phyloP scores from a whole-genome alignment of 2,113 vertebrate genomes.

The Stomatorhinus ivindoensis region DNA sequence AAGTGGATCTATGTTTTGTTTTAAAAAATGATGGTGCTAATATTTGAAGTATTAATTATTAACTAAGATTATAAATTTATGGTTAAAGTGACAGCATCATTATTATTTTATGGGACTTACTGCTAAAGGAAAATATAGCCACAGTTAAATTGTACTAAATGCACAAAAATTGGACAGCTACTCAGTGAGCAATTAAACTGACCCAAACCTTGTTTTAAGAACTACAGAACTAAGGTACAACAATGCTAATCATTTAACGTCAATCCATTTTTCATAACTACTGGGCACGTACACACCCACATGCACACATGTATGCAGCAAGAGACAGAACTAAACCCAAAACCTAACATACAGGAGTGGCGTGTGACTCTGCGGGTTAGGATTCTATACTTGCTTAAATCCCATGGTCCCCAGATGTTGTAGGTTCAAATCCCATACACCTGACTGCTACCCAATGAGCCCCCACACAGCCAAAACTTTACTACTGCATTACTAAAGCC shows the following conservation, averaged over 20 bases:
- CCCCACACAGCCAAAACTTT: not conserved
- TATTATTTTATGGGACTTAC: not conserved
- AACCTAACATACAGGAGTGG: not conserved
- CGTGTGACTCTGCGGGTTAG: not conserved
- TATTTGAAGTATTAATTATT: not conserved
- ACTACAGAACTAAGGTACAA: not conserved
- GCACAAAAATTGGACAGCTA: not conserved
- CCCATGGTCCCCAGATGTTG: not conserved
- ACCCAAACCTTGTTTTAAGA: not conserved
- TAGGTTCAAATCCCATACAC: not conserved
- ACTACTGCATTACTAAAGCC: not conserved
- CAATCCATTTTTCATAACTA: not conserved
- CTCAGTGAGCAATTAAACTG: not conserved
- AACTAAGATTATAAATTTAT: slow-evolving; percentile 2
- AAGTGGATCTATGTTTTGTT: not conserved
- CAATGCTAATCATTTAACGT: not conserved
- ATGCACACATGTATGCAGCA: not conserved
- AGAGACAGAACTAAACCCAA: not conserved
- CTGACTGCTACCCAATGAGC: not conserved
- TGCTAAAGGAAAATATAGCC: not conserved
- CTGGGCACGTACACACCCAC: not conserved
- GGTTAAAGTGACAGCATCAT: not conserved
- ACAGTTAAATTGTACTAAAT: not conserved
- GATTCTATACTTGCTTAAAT: not conserved
- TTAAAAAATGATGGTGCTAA: not conserved